Base-by-base conservation (phyloP, 2,113 vertebrate species). In the Ceratotherium simum region DNA sequence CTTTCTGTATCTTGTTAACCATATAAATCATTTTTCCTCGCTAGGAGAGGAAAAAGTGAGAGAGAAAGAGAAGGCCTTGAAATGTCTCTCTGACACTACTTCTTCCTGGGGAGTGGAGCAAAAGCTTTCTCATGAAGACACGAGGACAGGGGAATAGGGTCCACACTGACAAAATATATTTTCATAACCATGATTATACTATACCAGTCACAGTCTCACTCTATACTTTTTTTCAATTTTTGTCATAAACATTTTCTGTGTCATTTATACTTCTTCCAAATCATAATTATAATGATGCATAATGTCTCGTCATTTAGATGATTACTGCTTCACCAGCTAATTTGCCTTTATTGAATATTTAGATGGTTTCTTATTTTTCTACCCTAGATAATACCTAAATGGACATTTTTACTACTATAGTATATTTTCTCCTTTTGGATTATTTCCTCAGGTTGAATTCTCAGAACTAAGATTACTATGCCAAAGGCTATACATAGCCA, bases 271-370 rank as follows among this genome's bases (percentile, higher is more conserved):
- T 89, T 60, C 82, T 92, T 83, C n/a, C 60, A 89, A 93, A 87
- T 81, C 46, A 56, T 72, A 91, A 82, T 94, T 58, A 33, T 60
- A 92, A 72, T 90, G 60, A 95, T 67, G 0, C 18, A 88, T 83
- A 84, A 90, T 90, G 33, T 76, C 36, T 84, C 46, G 80, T 70
- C 33, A 65, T 80, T 91, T 70, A 91, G 62, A 48, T 83, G 33
- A 81, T 81, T 81, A 76, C 62, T 72, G 56, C 13, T 64, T 96
- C 69, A 48, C 54, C 86, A 96, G 78, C 69, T 89, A 95, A 60
- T 82, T 93, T 79, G 54, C 60, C 33, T 88, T 91, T 93, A 96
- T 83, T 91, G 95, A 96, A 97, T 91, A 96, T 94, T 95, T 64
- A 95, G 54, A 5, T 72, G 16, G 7, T 39, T 91, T 95, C n/a